phyloP scores from a whole-genome alignment of 2,113 vertebrate species.

The Amia ocellicauda region DNA sequence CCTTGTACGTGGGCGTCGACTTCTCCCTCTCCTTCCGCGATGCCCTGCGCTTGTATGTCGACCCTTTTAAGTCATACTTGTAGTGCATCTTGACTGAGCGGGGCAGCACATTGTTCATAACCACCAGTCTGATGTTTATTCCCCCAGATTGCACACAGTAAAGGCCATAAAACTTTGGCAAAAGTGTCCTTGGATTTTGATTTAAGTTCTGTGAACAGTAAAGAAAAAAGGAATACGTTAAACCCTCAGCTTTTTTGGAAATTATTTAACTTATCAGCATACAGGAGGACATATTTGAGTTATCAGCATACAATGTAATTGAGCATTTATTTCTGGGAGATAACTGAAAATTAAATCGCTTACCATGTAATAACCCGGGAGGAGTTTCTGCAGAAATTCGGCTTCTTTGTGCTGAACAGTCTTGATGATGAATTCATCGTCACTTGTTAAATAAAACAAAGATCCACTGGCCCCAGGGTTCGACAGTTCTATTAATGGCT shows the following conservation, averaged over 20 bases:
- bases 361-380: slow-evolving; percentile 97
- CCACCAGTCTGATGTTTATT: slow-evolving; percentile 81
- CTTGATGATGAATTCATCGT: slow-evolving; percentile 97
- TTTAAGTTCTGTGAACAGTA: slow-evolving; percentile 79
- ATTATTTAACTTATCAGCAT: too few species aligned
- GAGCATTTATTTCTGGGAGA: not conserved
- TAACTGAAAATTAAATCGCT: slow-evolving; percentile 28
- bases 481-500: slow-evolving; percentile 89
- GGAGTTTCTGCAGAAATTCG: slow-evolving; percentile 92
- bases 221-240: not conserved
- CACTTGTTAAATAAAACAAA: slow-evolving; percentile 93
- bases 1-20: slow-evolving; percentile 84
- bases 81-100: slow-evolving; percentile 86
- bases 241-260: not conserved
- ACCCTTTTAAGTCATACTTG: slow-evolving; percentile 93
- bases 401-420: slow-evolving; percentile 96
- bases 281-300: too few species aligned
- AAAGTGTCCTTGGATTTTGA: slow-evolving; percentile 89
- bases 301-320: too few species aligned
- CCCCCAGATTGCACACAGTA: slow-evolving; percentile 89
- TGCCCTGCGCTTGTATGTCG: slow-evolving; percentile 85
- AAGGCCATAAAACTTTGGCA: slow-evolving; percentile 95
- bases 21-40: slow-evolving; percentile 85
- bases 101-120: slow-evolving; percentile 96
- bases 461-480: slow-evolving; percentile 95